A percentile compares a stretch with the other conserved stretches of the same genome.
Conservation (phyloP, 2,888 invertebrate genomes). For the Troilus luridus region DNA sequence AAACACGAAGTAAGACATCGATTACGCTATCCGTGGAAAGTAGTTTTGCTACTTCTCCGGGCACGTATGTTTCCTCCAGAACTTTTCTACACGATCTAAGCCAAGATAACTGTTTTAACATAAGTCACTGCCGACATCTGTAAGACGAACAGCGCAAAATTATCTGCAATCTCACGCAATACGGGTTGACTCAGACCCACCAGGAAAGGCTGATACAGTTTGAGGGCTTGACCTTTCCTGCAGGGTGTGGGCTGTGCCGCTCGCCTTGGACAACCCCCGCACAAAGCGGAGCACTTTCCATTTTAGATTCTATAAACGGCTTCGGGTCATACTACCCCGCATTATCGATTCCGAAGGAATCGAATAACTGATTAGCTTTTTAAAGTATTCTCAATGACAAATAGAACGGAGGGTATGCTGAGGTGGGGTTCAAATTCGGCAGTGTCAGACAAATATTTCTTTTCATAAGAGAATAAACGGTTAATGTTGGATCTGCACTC, state of each 20-base stretch:
- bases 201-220: constrained; percentile 44
- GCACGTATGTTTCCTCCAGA: background rate
- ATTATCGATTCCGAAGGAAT: background rate
- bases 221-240: constrained; percentile 37
- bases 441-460: too few relatives aligned
- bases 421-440: too few relatives aligned
- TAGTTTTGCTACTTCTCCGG: background rate
- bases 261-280: constrained; percentile 41
- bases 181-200: background rate
- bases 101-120: background rate
- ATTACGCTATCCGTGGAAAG: background rate
- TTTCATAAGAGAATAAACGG: too few relatives aligned
- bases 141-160: background rate
- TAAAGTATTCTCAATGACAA: background rate
- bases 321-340: background rate
- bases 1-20: background rate
- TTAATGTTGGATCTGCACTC: too few relatives aligned
- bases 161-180: constrained; percentile 40
- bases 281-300: constrained; percentile 35
- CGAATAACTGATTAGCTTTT: background rate
- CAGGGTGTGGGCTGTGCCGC: constrained; percentile 34
- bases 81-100: background rate
- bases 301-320: constrained; percentile 4
- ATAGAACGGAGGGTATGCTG: background rate
- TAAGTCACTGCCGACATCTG: constrained; percentile 20